Percentiles rank a stretch among this genome's conserved stretches.
phyloP scores from a whole-genome alignment of 2,797 vertebrate species.

The Molossus molossus region DNA sequence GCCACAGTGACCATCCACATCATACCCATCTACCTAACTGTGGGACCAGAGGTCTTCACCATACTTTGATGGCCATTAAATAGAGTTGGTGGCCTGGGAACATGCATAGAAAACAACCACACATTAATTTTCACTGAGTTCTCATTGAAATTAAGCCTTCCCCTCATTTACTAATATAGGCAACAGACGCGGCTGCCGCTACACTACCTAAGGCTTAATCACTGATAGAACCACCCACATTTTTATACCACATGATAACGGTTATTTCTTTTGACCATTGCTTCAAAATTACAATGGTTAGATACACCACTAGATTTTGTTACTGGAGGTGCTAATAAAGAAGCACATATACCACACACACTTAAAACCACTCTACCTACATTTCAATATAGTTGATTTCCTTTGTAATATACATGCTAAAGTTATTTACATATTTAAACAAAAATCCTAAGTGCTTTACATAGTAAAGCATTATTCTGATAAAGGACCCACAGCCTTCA shows the following conservation, averaged over 20 bases:
- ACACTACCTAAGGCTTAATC: neutral
- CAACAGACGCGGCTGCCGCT: neutral
- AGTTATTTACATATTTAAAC: conserved; percentile 23
- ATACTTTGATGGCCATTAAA: neutral
- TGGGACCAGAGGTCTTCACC: neutral
- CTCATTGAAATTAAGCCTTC: neutral
- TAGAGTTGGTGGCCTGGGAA: neutral
- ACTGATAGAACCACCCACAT: neutral
- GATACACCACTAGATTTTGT: neutral
- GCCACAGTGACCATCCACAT: neutral
- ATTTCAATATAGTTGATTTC: conserved; percentile 13
- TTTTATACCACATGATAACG: neutral
- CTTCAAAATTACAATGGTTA: neutral
- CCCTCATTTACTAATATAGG: neutral
- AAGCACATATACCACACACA: neutral
- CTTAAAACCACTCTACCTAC: neutral
- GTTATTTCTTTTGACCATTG: neutral
- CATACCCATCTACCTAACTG: neutral
- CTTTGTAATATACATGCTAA: neutral
- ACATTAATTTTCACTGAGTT: neutral
- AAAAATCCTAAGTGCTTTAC: neutral
- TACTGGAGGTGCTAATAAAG: conserved; percentile 30
- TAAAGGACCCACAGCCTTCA: neutral
- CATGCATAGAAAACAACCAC: neutral
- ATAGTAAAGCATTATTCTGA: conserved; percentile 51